Percentiles rank a stretch among this genome's conserved stretches.
These are phyloP conservation scores for Meliscaeva auricollis DNA, from an alignment of 2,888 invertebrate species.

Conservation along the genomic window DNA sequence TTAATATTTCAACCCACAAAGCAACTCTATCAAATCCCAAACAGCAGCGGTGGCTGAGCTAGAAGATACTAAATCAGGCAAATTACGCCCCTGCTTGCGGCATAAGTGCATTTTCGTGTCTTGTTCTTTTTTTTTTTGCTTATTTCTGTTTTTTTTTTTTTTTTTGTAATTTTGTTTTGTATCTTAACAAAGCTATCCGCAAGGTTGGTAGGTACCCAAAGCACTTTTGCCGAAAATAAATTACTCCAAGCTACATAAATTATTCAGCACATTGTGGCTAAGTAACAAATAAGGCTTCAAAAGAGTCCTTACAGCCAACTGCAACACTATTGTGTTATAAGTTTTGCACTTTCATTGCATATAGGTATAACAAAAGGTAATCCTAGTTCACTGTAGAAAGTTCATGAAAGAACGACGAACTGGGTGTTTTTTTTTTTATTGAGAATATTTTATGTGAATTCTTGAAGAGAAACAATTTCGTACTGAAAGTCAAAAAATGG, in stretches of 20 bases:
- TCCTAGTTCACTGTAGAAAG: not conserved
- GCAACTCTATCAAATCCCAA: constrained; percentile 63
- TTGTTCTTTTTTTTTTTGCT: constrained; percentile 37
- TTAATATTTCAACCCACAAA: constrained; percentile 54
- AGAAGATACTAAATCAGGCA: constrained; percentile 68
- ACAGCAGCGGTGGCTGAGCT: constrained; percentile 26
- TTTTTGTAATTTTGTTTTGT: not conserved
- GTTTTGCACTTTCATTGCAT: constrained; percentile 50
- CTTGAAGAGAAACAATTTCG: no score
- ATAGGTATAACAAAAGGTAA: constrained; percentile 27
- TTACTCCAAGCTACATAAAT: constrained; percentile 71
- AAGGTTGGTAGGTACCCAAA: constrained; percentile 36
- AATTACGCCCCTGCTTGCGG: constrained; percentile 61
- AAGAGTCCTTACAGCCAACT: constrained; percentile 58
- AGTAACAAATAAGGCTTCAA: constrained; percentile 71
- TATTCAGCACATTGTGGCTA: constrained; percentile 75
- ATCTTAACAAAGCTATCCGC: constrained; percentile 47
- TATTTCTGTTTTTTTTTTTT: constrained; percentile 7
- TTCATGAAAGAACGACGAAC: not conserved
- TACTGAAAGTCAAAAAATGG: no score
- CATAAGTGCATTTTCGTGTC: constrained; percentile 68
- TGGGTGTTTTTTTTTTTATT: not conserved
- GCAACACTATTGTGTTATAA: constrained; percentile 69
- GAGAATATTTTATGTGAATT: not conserved
- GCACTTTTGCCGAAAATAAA: constrained; percentile 72